Evolutionary conservation across 2,113 vertebrate species (phyloP).

Genomic region (Asarcornis scutulata): DNA sequence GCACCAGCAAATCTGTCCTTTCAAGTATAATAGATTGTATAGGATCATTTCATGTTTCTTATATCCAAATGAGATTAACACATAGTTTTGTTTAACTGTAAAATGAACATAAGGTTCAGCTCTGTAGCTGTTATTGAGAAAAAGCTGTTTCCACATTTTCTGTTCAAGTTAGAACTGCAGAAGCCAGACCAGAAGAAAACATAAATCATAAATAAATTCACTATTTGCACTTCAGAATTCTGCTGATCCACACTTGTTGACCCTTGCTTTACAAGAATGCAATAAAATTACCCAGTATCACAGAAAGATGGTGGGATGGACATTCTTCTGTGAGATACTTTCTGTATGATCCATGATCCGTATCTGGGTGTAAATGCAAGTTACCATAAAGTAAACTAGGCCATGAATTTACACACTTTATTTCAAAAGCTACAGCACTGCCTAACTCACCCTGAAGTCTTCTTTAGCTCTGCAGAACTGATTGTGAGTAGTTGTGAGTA

Average conservation of each 20-base stretch:
- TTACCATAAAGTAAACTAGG: not conserved
- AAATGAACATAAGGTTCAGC: not conserved
- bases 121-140: not conserved
- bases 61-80: slow-evolving; percentile 18
- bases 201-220: not conserved
- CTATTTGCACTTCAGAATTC: not conserved
- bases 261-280: not conserved
- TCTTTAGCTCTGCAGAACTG: not conserved
- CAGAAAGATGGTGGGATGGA: not conserved
- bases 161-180: not conserved
- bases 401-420: not conserved
- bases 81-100: slow-evolving; percentile 39
- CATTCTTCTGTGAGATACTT: not conserved
- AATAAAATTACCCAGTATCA: not conserved
- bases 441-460: not conserved
- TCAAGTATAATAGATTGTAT: slow-evolving; percentile 9
- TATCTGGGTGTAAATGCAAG: not conserved
- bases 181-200: not conserved
- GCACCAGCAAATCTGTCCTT: not conserved
- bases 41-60: slow-evolving; percentile 45
- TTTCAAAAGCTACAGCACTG: not conserved
- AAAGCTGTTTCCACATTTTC: not conserved
- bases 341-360: not conserved
- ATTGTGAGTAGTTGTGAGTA: not conserved
- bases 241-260: not conserved